These are phyloP conservation scores for Ophioninae sp. DNA, from an alignment of 2,888 invertebrate genomes.

Conservation along the genomic window DNA sequence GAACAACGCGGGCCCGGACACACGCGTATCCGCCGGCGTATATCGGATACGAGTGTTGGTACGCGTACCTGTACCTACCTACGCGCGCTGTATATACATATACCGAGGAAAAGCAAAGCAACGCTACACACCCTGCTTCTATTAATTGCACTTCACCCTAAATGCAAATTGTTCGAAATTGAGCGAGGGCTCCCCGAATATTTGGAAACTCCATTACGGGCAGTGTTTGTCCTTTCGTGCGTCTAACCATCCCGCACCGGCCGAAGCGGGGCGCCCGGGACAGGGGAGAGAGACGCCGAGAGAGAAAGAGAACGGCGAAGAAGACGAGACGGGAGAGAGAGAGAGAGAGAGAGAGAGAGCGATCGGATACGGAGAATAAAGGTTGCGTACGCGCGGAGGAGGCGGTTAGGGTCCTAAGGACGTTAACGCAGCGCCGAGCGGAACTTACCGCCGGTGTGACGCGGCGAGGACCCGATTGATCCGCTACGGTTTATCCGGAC, in stretches of 20 bases:
- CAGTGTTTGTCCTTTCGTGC: constrained; percentile 77
- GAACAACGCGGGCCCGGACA: constrained; percentile 72
- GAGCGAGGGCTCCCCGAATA: constrained; percentile 81
- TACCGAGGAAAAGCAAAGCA: constrained; percentile 49
- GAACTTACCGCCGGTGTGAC: constrained; percentile 48
- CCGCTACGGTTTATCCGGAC: constrained; percentile 3
- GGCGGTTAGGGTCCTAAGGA: constrained; percentile 60
- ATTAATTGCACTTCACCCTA: constrained; percentile 81
- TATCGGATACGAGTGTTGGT: constrained; percentile 1
- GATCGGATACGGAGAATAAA: constrained; percentile 46
- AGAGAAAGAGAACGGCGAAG: constrained; percentile 33
- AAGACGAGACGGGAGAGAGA: constrained; percentile 40
- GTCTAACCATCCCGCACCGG: constrained; percentile 62
- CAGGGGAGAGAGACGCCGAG: constrained; percentile 40
- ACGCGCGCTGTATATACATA: constrained; percentile 14
- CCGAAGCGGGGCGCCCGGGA: no score
- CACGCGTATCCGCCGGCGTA: constrained; percentile 3
- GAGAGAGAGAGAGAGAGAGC: constrained; percentile 41
- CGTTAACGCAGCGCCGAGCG: constrained; percentile 57
- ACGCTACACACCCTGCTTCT: constrained; percentile 72
- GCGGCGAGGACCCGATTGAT: neutral
- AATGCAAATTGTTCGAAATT: constrained; percentile 81
- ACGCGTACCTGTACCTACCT: neutral
- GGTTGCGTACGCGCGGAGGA: constrained; percentile 39
- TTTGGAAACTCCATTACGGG: constrained; percentile 81